phyloP scores from a whole-genome alignment of 2,797 vertebrate species.

The Steatocranus sp. region DNA sequence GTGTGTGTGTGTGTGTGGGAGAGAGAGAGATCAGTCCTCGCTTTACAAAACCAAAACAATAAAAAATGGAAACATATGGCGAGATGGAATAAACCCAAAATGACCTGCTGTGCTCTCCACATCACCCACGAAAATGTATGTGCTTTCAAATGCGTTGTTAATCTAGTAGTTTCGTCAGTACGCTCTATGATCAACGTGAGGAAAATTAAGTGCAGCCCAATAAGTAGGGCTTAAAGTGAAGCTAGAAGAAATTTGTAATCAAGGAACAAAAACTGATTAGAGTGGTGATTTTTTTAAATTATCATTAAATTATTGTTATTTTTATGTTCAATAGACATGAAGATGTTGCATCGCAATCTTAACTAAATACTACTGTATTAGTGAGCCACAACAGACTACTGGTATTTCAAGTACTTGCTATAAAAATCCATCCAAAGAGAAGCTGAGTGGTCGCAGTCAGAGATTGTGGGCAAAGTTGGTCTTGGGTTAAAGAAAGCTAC shows the following conservation, averaged over 20 bases:
- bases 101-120: conserved; percentile 21
- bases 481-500: not conserved
- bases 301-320: not conserved
- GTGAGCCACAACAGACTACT: not conserved
- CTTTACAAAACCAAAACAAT: conserved; percentile 59
- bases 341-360: not conserved
- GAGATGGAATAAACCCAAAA: conserved; percentile 39
- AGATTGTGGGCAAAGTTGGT: no score
- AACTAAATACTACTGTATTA: not conserved
- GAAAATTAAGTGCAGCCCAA: not conserved
- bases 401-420: not conserved
- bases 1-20: not conserved
- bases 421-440: not conserved
- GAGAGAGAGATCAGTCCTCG: conserved; percentile 12
- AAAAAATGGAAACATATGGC: conserved; percentile 64
- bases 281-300: not conserved
- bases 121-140: not conserved
- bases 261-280: rapidly evolving
- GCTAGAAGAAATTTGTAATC: not conserved
- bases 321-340: not conserved
- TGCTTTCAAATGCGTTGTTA: conserved; percentile 5
- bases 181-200: not conserved
- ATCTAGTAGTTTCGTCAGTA: conserved; percentile 3
- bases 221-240: not conserved
- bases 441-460: not conserved